These are phyloP conservation scores for Silurus asotus DNA, from an alignment of 2,113 vertebrate species.

Conservation along the genomic window DNA sequence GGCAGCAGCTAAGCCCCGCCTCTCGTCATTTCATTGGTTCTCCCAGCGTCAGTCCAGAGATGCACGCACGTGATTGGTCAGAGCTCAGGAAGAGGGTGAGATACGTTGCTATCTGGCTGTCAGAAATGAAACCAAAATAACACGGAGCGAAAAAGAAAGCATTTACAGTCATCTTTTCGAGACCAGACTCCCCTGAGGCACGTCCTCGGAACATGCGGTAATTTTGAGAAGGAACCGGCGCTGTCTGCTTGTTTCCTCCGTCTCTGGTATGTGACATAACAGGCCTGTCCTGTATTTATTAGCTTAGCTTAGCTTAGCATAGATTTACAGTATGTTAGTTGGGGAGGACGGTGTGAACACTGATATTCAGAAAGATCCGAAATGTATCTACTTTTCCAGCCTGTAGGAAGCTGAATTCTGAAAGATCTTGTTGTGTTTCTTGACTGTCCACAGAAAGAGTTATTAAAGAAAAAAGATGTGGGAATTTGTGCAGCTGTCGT, in stretches of 20 bases:
- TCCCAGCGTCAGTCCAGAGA: not conserved
- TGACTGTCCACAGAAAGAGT: not conserved
- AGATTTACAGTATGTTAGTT: not conserved
- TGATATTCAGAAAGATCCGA: not conserved
- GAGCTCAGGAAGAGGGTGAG: not conserved
- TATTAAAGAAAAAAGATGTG: not conserved
- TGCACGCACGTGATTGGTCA: constrained; percentile 32
- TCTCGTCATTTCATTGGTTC: constrained; percentile 1
- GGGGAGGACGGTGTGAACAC: not conserved
- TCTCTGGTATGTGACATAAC: not conserved
- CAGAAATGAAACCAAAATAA: constrained; percentile 53
- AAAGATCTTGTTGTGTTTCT: not conserved
- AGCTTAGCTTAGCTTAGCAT: constrained; percentile 25
- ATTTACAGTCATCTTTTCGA: not conserved
- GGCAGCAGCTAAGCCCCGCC: not conserved
- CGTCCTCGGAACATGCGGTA: not conserved
- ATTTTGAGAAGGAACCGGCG: not conserved
- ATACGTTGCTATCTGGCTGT: not conserved
- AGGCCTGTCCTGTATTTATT: constrained; percentile 25
- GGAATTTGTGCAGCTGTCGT: not conserved
- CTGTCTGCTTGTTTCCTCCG: not conserved
- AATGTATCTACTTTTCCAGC: not conserved
- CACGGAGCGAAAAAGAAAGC: constrained; percentile 12
- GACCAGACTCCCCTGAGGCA: not conserved
- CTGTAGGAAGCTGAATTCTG: not conserved